Base-by-base conservation (phyloP, 1,140 invertebrate species). In the Papilio glaucus region DNA sequence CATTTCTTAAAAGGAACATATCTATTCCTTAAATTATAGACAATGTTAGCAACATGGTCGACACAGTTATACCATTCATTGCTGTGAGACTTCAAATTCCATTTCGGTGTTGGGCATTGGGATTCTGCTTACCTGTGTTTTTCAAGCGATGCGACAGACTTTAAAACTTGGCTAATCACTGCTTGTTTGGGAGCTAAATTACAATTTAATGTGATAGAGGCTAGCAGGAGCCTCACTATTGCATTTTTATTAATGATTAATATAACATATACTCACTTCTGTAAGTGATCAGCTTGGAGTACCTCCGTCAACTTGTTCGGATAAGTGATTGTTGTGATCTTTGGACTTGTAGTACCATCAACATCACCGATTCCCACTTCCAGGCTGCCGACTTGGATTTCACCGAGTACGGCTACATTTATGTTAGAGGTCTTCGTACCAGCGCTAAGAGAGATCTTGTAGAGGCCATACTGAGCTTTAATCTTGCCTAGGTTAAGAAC, bases 351-450 rank as follows among this genome's bases (percentile, higher is more conserved):
- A 12, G 96, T 96, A 67, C 97, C 97, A 94, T 99, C 98, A 6
- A 97, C 96, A 91, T 99, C 98, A 15, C 96, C 96, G 29, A 98
- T 95, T n/a, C 98, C 98, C 75, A 99, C 94, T 87, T 99, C 97
- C 33, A 98, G 94, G 76, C 94, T 95, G 78, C 97, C 95, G 0
- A 99, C 94, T 72, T 94, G 94, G 4, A 98, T 95, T 71, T 96
- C 94, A 7, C 96, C 95, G 12, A 97, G 91, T 33, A 97, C 95
- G 79, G 97, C 96, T 6, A 97, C 94, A 37, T 95, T 95, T 60
- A 98, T 89, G 71, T 94, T 94, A 12, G 95, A 95, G 0, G 94
- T 94, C 79, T 98, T 95, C 79, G 94, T 82, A 77, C 95, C 95
- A n/a, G 96, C 97, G 82, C 94, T 96, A 7, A 99, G 83, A 0